phyloP scores from a whole-genome alignment of 35 echinoderm and acorn worm species.

The Strongylocentrotus purpuratus region DNA sequence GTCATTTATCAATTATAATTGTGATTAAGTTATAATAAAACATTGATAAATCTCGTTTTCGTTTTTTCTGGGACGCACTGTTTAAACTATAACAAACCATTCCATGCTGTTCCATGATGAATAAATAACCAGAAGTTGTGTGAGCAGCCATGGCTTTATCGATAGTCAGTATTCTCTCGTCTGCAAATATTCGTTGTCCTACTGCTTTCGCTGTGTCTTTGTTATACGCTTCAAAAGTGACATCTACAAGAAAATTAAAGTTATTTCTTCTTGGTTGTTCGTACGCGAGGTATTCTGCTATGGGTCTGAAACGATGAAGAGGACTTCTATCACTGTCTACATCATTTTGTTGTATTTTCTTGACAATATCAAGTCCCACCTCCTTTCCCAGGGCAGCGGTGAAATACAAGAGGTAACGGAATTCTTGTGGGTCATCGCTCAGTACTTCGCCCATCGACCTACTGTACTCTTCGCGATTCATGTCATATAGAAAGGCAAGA shows the following conservation, averaged over 20 bases:
- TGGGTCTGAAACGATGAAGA: background rate
- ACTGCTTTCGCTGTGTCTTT: background rate
- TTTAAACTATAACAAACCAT: background rate
- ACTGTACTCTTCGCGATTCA: background rate
- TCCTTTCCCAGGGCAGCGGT: background rate
- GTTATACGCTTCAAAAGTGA: conserved; percentile 13
- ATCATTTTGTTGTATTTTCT: background rate
- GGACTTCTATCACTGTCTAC: no score
- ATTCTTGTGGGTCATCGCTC: background rate
- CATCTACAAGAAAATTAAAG: background rate
- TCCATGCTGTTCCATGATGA: background rate
- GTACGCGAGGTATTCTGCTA: background rate
- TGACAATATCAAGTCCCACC: background rate
- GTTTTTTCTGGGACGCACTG: no score
- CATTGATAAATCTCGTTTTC: no score
- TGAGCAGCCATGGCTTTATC: background rate
- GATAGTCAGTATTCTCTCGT: background rate
- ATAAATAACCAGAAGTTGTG: background rate
- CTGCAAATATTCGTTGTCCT: background rate
- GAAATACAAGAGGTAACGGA: conserved; percentile 20
- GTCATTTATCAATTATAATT: no score
- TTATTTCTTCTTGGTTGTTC: background rate
- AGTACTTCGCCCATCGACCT: background rate
- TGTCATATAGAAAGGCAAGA: background rate
- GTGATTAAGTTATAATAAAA: no score